phyloP scores from a whole-genome alignment of 2,113 vertebrate genomes.

The Anser brachyrhynchus region DNA sequence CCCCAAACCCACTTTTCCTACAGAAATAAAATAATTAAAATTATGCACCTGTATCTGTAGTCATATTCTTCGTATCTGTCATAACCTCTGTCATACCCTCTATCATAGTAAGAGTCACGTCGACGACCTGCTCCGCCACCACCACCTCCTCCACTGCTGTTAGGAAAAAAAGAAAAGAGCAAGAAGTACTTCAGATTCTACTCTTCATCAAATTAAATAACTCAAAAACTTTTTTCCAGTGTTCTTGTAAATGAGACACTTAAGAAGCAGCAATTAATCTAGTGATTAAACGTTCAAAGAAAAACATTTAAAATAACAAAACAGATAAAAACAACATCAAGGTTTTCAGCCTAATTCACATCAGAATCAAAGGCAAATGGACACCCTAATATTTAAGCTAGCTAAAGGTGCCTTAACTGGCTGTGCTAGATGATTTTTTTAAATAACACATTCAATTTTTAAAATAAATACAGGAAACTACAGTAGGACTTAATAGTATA shows the following conservation, averaged over 20 bases:
- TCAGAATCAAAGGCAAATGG: neutral
- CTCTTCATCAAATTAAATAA: neutral
- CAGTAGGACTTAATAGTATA: neutral
- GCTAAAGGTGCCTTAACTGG: neutral
- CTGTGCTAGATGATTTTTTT: too few species aligned
- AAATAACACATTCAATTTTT: neutral
- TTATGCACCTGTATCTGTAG: conserved; percentile 86
- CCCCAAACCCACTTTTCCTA: neutral
- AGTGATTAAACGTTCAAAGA: neutral
- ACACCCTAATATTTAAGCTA: neutral
- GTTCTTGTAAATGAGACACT: neutral
- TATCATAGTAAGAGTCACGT: conserved; percentile 86
- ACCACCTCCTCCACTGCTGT: conserved; percentile 78
- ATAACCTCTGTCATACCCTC: conserved; percentile 87
- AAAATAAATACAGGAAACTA: neutral
- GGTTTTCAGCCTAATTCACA: neutral
- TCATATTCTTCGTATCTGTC: conserved; percentile 93
- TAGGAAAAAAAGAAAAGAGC: neutral
- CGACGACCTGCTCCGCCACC: conserved; percentile 82
- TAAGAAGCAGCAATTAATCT: neutral
- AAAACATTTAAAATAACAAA: neutral
- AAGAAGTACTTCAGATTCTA: neutral
- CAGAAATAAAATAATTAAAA: neutral
- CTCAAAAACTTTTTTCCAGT: neutral
- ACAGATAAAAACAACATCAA: neutral